These are phyloP conservation scores for Corynorhinus townsendii DNA, from an alignment of 2,113 vertebrate species.

Conservation along the genomic window DNA sequence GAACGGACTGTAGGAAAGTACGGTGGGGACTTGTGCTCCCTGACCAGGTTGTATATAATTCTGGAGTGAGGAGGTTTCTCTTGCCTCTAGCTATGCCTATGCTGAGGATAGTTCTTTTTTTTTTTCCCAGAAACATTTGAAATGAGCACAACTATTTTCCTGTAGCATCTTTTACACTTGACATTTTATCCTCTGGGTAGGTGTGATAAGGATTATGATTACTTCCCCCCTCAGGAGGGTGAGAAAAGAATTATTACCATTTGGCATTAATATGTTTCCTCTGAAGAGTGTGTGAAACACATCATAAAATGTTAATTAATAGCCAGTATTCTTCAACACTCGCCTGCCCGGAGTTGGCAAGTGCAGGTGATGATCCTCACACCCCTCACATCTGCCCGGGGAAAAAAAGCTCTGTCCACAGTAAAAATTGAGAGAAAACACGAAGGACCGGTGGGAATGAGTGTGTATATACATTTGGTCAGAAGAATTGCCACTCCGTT, in stretches of 20 bases:
- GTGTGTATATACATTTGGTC: background rate
- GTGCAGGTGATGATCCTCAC: background rate
- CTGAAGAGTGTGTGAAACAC: background rate
- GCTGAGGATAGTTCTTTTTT: background rate
- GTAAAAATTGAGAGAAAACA: conserved; percentile 8
- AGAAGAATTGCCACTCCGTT: background rate
- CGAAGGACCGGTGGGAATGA: background rate
- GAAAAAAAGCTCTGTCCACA: background rate
- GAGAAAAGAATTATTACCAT: background rate
- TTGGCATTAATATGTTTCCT: conserved; percentile 32
- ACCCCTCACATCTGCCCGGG: background rate
- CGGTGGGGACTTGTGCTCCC: background rate
- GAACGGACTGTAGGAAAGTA: no score
- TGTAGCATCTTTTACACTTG: background rate
- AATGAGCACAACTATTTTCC: background rate
- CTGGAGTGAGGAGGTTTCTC: background rate
- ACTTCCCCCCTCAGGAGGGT: background rate
- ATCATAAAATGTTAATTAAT: conserved; percentile 60
- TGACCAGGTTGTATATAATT: background rate
- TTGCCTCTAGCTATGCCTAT: background rate
- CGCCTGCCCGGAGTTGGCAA: conserved; percentile 33
- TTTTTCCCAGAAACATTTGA: background rate
- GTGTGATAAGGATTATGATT: background rate
- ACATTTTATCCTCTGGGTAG: background rate
- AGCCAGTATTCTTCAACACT: background rate